These are phyloP conservation scores for Ochropleura leucogaster DNA, from an alignment of 2,888 invertebrate genomes.

Conservation along the genomic window DNA sequence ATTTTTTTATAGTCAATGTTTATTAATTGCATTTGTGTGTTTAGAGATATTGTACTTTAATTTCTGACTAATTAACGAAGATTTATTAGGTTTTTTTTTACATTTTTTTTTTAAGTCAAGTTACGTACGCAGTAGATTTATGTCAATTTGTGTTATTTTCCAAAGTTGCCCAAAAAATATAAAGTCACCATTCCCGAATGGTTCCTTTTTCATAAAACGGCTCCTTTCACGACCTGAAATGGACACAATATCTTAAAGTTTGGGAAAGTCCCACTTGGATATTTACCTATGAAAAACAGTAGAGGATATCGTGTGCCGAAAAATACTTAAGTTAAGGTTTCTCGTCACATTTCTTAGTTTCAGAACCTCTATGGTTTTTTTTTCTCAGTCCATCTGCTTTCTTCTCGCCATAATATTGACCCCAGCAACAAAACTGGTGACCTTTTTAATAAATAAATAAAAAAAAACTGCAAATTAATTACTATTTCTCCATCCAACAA, in stretches of 20 bases:
- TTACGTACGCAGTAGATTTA: not conserved
- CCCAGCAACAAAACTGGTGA: slow-evolving; percentile 31
- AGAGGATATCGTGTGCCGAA: not conserved
- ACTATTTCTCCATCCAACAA: slow-evolving; percentile 56
- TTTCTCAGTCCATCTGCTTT: slow-evolving; percentile 2
- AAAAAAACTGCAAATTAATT: slow-evolving; percentile 66
- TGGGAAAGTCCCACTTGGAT: not conserved
- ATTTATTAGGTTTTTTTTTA: slow-evolving; percentile 7
- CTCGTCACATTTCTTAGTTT: not conserved
- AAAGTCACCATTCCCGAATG: not conserved
- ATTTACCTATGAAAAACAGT: not conserved
- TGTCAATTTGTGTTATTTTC: not conserved
- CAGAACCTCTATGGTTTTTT: not conserved
- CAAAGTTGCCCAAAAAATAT: not conserved
- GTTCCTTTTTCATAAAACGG: slow-evolving; percentile 29
- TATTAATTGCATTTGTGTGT: slow-evolving; percentile 57
- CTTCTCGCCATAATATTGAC: not conserved
- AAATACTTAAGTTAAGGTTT: slow-evolving; percentile 1
- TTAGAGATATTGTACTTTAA: slow-evolving; percentile 11
- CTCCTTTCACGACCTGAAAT: slow-evolving; percentile 26
- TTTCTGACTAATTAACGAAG: slow-evolving; percentile 23
- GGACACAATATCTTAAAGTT: slow-evolving; percentile 15
- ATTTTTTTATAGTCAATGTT: slow-evolving; percentile 50
- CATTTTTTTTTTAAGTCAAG: not conserved
- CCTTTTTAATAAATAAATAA: too few species aligned